These are phyloP conservation scores for Polyommatus icarus DNA, from an alignment of 2,888 invertebrate species.

Conservation along the genomic window DNA sequence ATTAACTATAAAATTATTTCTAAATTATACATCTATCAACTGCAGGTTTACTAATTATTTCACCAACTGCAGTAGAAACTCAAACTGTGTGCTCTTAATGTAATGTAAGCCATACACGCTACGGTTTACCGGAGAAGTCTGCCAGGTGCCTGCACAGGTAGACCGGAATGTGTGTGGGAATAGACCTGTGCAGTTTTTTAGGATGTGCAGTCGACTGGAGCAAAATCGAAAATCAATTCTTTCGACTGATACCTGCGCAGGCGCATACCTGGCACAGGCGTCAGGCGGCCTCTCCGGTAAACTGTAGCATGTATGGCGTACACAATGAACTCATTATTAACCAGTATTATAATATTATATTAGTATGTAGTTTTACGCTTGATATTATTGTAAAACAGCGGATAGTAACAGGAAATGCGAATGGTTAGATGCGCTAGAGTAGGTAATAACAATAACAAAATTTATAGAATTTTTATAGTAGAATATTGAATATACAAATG, in stretches of 20 bases:
- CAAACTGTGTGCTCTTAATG: background rate
- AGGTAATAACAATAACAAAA: conserved; percentile 10
- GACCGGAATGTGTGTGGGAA: too few species aligned
- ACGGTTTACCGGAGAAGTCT: too few species aligned
- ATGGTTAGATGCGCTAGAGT: conserved; percentile 14
- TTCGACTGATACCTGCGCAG: too few species aligned
- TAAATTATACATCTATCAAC: background rate
- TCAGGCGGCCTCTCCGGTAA: too few species aligned
- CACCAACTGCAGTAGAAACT: background rate
- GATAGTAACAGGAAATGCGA: background rate
- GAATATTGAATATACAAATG: conserved; percentile 12
- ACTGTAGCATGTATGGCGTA: too few species aligned
- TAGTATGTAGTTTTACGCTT: background rate
- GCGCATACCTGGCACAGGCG: too few species aligned
- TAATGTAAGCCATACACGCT: too few species aligned
- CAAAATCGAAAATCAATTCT: too few species aligned
- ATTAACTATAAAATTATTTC: too few species aligned
- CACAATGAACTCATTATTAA: background rate
- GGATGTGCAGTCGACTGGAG: too few species aligned
- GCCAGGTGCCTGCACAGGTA: too few species aligned
- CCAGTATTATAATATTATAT: conserved; percentile 3
- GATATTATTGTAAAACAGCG: background rate
- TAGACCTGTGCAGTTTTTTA: too few species aligned
- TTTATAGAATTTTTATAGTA: conserved; percentile 21
- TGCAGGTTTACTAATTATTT: background rate